Percentiles rank a stretch among this genome's conserved stretches.
phyloP scores from a whole-genome alignment of 2,797 vertebrate genomes.

The Eulemur coronatus region DNA sequence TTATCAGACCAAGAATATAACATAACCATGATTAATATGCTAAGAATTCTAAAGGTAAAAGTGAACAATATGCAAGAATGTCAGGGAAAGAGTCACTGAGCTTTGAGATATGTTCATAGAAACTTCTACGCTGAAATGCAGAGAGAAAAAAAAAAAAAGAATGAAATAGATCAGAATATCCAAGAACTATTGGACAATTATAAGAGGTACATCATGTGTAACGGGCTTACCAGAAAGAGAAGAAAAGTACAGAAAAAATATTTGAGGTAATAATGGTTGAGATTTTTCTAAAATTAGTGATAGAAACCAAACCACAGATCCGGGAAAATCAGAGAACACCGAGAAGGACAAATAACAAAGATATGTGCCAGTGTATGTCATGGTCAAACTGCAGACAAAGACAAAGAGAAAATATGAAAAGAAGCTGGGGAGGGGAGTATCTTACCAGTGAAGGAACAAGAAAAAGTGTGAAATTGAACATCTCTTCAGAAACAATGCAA shows the following conservation, averaged over 20 bases:
- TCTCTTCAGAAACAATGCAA: not conserved
- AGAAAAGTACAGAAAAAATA: not conserved
- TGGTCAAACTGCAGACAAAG: too few relatives aligned
- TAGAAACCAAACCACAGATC: not conserved
- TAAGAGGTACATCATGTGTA: too few relatives aligned
- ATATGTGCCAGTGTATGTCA: too few relatives aligned
- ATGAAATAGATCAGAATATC: too few relatives aligned
- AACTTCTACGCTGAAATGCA: not conserved
- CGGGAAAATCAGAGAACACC: too few relatives aligned
- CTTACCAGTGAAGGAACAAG: too few relatives aligned
- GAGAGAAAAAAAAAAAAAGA: not conserved
- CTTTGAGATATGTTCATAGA: not conserved
- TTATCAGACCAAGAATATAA: not conserved
- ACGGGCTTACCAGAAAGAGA: not conserved
- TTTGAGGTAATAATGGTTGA: not conserved
- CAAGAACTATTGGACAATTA: not conserved
- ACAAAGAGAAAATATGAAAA: not conserved
- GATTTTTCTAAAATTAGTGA: too few relatives aligned
- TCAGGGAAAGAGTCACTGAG: not conserved
- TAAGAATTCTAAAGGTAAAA: not conserved
- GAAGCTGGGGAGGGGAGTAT: rapidly evolving
- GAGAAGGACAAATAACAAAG: too few relatives aligned
- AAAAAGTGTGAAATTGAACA: not conserved
- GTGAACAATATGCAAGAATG: too few relatives aligned
- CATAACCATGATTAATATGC: not conserved